Conservation (phyloP, 2,888 invertebrate genomes). For the Dolichomitus sp. region DNA sequence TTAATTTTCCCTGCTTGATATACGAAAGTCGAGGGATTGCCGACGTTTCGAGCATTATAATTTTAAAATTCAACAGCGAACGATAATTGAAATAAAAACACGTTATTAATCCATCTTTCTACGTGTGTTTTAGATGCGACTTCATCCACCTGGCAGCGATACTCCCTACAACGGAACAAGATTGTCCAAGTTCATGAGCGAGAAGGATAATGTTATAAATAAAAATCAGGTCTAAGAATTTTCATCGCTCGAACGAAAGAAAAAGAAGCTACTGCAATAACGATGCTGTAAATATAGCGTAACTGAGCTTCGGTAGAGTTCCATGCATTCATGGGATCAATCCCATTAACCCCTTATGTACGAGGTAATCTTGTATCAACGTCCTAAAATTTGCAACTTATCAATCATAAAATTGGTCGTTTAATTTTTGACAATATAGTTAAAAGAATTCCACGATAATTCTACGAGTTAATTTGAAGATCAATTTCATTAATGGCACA, state of each 20-base stretch:
- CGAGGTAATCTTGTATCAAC: not conserved
- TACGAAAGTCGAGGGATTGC: slow-evolving; percentile 20
- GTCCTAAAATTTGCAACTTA: not conserved
- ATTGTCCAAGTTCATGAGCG: slow-evolving; percentile 86
- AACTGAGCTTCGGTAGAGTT: slow-evolving; percentile 59
- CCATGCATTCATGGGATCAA: slow-evolving; percentile 34
- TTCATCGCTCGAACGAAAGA: not conserved
- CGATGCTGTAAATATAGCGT: slow-evolving; percentile 65
- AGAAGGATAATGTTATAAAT: slow-evolving; percentile 81
- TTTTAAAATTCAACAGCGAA: not conserved
- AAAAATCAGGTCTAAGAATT: slow-evolving; percentile 70
- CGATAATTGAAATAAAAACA: not conserved
- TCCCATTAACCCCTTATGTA: slow-evolving; percentile 9
- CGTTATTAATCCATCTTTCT: not conserved
- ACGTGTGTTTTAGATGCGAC: slow-evolving; percentile 88
- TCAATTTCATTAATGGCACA: not conserved
- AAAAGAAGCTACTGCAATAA: slow-evolving; percentile 21
- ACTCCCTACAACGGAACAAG: slow-evolving; percentile 87
- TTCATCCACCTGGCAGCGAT: slow-evolving; percentile 90
- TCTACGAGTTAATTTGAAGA: not conserved
- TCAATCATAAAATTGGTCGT: not conserved
- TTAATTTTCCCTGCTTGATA: slow-evolving; percentile 23
- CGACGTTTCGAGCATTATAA: slow-evolving; percentile 18
- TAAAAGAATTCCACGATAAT: not conserved
- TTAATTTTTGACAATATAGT: not conserved